Evolutionary conservation across 2,888 invertebrate species (phyloP).

Genomic region (Drosophila infuscata): DNA sequence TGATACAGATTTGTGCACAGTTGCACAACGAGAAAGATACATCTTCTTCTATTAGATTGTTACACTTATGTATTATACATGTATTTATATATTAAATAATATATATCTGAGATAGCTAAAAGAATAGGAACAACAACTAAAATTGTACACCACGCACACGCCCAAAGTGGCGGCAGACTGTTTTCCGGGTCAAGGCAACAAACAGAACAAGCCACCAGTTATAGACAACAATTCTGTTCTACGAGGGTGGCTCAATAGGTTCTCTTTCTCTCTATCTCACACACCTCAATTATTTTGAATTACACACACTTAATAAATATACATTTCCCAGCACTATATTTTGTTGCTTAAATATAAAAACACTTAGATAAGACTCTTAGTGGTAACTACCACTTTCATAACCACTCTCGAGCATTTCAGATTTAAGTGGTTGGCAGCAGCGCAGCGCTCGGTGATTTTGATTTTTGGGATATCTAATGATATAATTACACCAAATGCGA

Average conservation of each 20-base stretch:
- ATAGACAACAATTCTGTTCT: slow-evolving; percentile 5
- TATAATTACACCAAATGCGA: slow-evolving; percentile 30
- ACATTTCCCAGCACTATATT: not conserved
- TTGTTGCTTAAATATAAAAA: not conserved
- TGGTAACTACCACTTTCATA: not conserved
- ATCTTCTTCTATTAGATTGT: slow-evolving; percentile 6
- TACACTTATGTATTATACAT: not conserved
- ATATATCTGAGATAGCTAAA: slow-evolving; percentile 15
- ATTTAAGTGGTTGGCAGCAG: slow-evolving; percentile 4
- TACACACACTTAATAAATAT: not conserved
- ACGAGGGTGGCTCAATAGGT: slow-evolving; percentile 15
- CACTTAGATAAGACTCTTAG: not conserved
- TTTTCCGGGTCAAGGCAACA: slow-evolving; percentile 66
- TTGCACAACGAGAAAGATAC: slow-evolving; percentile 8
- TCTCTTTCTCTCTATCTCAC: not conserved
- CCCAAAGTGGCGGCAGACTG: slow-evolving; percentile 18
- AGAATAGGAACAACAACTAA: slow-evolving; percentile 26
- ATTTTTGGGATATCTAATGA: slow-evolving; percentile 22
- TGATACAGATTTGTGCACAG: slow-evolving; percentile 16
- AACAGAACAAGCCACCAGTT: slow-evolving; percentile 20
- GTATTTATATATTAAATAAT: not conserved
- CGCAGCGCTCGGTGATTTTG: slow-evolving; percentile 6
- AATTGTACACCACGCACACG: slow-evolving; percentile 28
- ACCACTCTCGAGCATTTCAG: slow-evolving; percentile 1
- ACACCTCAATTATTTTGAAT: not conserved